Base-by-base conservation (phyloP, 2,888 invertebrate species). In the Volucella inflata region DNA sequence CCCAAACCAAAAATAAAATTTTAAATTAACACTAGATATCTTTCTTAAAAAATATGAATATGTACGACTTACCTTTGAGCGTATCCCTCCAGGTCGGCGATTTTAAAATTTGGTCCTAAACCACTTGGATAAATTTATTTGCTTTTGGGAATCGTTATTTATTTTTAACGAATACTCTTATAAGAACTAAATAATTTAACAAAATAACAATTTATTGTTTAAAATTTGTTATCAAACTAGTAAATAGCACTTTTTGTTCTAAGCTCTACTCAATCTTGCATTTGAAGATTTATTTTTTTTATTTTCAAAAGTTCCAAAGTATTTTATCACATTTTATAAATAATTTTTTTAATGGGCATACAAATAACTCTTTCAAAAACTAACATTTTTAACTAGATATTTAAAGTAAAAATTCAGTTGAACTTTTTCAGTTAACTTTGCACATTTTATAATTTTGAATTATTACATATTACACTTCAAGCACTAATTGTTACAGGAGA, bases 61-160 rank as follows among this genome's bases (percentile, higher is more conserved):
- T 36, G 30, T n/a, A 60, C 8, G 17, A 88, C 85, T 74, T 72
- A 88, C 88, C 88, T 88, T 88, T 87, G 88, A 75, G 70, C 83
- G 79, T 88, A 89, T 79, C 87, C 88, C 88, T 88, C 89, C 89
- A 89, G 88, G 57, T 87, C 87, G 87, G 76, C 79, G 48, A 78
- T 71, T 74, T 75, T 48, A 0, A 10, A 36, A 14, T 16, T 44
- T 40, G 17, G 38, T 6, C 16, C 12, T 44, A 2, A 51, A 59
- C 59, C 59, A 12, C 53, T 36, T 8, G 12, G 9, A 67, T 30
- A 16, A 46, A 55, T 8, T 42, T 44, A 3, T 51, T 51, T 67
- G 30, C 6, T 30, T 36, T 38, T 40, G 2, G 10, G 16, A 59
- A 40, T 4, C 12, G 40, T 59, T 59, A 6, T 8, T 38, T 57